phyloP scores from a whole-genome alignment of 2,888 invertebrate species.

The Galeopsomyia nigrocyanea region DNA sequence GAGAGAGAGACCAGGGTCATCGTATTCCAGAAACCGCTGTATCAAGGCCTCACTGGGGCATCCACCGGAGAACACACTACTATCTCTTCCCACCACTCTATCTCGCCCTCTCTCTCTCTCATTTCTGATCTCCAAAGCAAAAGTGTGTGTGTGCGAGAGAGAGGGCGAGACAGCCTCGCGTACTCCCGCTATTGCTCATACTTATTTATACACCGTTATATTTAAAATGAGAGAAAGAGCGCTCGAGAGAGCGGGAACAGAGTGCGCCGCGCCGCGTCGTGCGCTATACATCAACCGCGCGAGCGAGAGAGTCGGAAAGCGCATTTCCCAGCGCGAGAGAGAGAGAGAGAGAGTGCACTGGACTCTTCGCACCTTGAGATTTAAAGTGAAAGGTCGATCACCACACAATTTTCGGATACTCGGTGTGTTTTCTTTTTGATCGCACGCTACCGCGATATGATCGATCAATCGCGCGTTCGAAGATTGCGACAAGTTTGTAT shows the following conservation, averaged over 20 bases:
- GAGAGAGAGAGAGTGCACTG: too few species aligned
- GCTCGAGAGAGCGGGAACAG: background rate
- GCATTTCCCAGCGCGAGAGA: too few species aligned
- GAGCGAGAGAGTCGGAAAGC: too few species aligned
- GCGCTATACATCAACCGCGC: too few species aligned
- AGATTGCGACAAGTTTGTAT: too few species aligned
- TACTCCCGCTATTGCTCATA: constrained; percentile 69
- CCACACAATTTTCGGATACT: too few species aligned
- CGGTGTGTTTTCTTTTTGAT: too few species aligned
- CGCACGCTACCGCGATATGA: too few species aligned
- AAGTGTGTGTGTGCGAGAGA: constrained; percentile 47
- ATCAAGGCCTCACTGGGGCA: constrained; percentile 38
- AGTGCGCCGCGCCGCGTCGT: too few species aligned
- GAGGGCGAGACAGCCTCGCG: constrained; percentile 58
- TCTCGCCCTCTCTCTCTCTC: constrained; percentile 6
- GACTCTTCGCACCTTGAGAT: too few species aligned
- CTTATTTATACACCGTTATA: constrained; percentile 70
- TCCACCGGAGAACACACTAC: constrained; percentile 26
- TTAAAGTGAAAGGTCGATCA: too few species aligned
- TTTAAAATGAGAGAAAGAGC: constrained; percentile 66
- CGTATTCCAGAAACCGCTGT: constrained; percentile 41
- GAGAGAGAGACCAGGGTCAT: constrained; percentile 41
- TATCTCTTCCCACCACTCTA: constrained; percentile 6
- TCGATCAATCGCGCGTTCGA: too few species aligned
- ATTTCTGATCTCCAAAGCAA: constrained; percentile 4